Percentiles rank a stretch among this genome's conserved stretches.
Evolutionary conservation across 2,797 vertebrate species (phyloP).

Genomic region (Sebastes taczanowskii): DNA sequence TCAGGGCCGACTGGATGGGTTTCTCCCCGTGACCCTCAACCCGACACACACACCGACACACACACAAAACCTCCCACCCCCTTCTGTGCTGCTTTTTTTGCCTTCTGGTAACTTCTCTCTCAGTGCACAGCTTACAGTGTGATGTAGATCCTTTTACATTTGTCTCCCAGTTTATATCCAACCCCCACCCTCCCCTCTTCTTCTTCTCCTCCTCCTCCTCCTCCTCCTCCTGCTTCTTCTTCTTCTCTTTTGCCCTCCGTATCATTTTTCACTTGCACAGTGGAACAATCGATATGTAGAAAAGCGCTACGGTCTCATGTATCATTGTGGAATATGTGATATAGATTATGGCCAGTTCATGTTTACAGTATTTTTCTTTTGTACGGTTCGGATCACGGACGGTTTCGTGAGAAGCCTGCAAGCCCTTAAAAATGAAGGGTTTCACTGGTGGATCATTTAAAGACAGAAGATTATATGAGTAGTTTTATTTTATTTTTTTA

Average conservation of each 20-base stretch:
- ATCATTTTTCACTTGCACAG: conserved; percentile 78
- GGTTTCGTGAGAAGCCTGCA: not conserved
- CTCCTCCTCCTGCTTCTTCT: conserved; percentile 42
- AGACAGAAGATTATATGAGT: not conserved
- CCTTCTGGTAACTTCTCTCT: conserved; percentile 81
- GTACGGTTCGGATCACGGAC: conserved; percentile 6
- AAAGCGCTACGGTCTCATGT: conserved; percentile 69
- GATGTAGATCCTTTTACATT: conserved; percentile 80
- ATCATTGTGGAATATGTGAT: conserved; percentile 76
- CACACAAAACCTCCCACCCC: conserved; percentile 49
- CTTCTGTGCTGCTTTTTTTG: conserved; percentile 64
- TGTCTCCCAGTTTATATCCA: conserved; percentile 70
- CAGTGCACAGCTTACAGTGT: conserved; percentile 64
- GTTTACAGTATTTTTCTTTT: conserved; percentile 76
- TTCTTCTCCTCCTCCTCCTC: not conserved
- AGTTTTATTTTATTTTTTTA: not conserved
- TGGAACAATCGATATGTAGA: conserved; percentile 78
- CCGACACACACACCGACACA: conserved; percentile 34
- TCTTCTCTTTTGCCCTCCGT: conserved; percentile 62
- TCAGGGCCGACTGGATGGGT: conserved; percentile 72
- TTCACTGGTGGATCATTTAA: conserved; percentile 8
- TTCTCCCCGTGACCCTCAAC: conserved; percentile 73
- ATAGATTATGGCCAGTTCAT: conserved; percentile 76
- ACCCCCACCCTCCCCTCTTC: not conserved
- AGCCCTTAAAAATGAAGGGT: conserved; percentile 4